Evolutionary conservation across 2,797 vertebrate species (phyloP).

Genomic region (Poeciliopsis gracilis): DNA sequence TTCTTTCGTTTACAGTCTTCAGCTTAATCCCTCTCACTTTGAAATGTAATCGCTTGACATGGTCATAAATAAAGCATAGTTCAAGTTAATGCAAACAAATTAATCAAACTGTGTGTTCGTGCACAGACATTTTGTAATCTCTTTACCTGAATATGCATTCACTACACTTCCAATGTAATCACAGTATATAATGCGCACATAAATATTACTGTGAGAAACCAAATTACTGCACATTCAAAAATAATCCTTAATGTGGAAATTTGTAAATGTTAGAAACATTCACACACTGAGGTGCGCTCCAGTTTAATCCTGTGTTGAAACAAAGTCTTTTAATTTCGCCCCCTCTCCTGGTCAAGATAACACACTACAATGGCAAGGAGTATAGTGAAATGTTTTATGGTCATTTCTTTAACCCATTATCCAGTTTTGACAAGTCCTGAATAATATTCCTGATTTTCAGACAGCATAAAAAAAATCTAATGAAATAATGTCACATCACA

Average conservation of each 20-base stretch:
- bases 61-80: neutral
- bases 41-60: neutral
- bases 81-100: neutral
- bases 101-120: neutral
- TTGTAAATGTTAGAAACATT: neutral
- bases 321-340: constrained; percentile 30
- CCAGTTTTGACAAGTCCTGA: neutral
- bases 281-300: neutral
- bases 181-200: too few relatives aligned
- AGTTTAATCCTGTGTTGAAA: neutral
- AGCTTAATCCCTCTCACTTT: neutral
- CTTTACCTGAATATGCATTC: neutral
- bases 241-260: neutral
- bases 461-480: neutral
- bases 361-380: constrained; percentile 30
- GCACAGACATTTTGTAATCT: neutral
- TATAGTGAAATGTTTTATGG: neutral
- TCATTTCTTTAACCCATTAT: neutral
- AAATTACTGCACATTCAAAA: neutral
- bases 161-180: neutral
- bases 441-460: neutral
- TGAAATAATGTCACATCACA: neutral
- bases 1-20: neutral
- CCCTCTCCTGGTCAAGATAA: constrained; percentile 55
- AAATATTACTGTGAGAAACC: neutral